Conservation (phyloP, 2,797 vertebrate genomes). For the Anolis apletophallus region DNA sequence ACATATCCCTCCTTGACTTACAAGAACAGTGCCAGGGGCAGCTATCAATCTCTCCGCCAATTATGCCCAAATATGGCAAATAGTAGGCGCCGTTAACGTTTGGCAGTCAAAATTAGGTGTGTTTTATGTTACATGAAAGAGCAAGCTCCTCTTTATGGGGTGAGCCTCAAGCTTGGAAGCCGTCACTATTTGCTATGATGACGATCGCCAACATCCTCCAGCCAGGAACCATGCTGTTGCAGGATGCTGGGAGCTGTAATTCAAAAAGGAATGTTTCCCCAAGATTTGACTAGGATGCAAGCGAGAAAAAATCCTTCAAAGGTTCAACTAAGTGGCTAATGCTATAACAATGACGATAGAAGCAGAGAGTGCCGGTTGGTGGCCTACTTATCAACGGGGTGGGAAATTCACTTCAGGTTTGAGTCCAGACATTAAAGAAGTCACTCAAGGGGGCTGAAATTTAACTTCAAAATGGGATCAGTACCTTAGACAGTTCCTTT, state of each 20-base stretch:
- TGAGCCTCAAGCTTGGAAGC: background rate
- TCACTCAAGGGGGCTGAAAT: no score
- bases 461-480: no score
- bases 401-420: no score
- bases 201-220: background rate
- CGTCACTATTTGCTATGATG: background rate
- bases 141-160: constrained; percentile 2
- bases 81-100: background rate
- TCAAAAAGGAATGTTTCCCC: background rate
- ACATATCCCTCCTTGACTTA: background rate
- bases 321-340: background rate
- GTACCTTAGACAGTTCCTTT: no score
- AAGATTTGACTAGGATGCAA: background rate
- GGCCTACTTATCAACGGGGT: no score
- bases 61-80: constrained; percentile 37
- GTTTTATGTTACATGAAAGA: constrained; percentile 11
- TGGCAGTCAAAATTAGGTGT: background rate
- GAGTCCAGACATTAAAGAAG: no score
- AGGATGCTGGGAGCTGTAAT: background rate
- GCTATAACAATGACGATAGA: no score
- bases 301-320: background rate
- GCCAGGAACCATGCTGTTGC: background rate
- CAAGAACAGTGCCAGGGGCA: background rate
- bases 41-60: constrained; percentile 24
- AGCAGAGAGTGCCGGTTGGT: no score